Evolutionary conservation across 2,113 vertebrate species (phyloP).

Genomic region (Petrocephalus zakoni): DNA sequence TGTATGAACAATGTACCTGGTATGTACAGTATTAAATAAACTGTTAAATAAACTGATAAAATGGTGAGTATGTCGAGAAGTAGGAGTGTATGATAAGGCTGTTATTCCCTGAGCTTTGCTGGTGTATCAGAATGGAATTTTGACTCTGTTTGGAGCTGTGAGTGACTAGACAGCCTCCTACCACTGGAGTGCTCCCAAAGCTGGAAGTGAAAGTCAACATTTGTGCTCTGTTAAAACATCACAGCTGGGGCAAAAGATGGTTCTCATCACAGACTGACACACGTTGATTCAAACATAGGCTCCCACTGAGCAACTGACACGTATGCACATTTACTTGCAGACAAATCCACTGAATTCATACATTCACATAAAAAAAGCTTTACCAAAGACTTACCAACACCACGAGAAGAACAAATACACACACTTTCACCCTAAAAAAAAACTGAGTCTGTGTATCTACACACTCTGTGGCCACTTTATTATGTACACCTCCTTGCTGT

Average conservation of each 20-base stretch:
- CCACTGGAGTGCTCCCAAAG: slow-evolving; percentile 40
- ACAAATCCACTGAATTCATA: slow-evolving; percentile 6
- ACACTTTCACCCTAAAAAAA: background rate
- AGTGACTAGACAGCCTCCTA: slow-evolving; percentile 40
- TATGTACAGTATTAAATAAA: too few relatives aligned
- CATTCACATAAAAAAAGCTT: background rate
- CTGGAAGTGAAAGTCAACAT: slow-evolving; percentile 42
- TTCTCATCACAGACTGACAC: background rate
- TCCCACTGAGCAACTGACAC: slow-evolving; percentile 18
- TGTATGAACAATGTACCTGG: too few relatives aligned
- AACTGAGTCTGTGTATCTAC: background rate
- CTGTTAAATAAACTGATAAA: too few relatives aligned
- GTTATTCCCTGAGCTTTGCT: background rate
- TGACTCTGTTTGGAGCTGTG: slow-evolving; percentile 32
- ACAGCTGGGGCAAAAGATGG: slow-evolving; percentile 35
- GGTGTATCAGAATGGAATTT: slow-evolving; percentile 1
- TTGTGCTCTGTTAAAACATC: slow-evolving; percentile 58
- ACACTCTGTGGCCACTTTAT: background rate
- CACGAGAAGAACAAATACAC: background rate
- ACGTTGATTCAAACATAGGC: background rate
- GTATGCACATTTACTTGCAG: slow-evolving; percentile 14
- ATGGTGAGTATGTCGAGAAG: background rate
- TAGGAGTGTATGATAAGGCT: background rate
- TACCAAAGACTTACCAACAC: background rate
- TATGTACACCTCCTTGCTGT: background rate